These are phyloP conservation scores for Sphaerophoria rueppellii DNA, from an alignment of 2,888 invertebrate species.

Conservation along the genomic window DNA sequence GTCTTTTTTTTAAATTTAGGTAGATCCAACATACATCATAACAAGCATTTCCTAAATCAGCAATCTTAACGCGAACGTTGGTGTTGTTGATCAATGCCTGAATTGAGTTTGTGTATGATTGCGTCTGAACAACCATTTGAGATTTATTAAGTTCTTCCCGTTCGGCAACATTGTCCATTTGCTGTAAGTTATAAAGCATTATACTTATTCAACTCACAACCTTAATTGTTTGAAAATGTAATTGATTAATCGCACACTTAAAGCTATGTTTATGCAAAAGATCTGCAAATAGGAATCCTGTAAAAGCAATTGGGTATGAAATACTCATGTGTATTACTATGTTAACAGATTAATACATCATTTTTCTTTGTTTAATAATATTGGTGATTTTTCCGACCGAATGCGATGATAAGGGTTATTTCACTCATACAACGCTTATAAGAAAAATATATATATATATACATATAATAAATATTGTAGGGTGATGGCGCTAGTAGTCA, in stretches of 20 bases:
- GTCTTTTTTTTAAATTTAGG: not conserved
- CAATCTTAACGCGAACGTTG: conserved; percentile 89
- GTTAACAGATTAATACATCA: too few species aligned
- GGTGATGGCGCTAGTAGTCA: too few species aligned
- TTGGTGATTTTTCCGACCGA: too few species aligned
- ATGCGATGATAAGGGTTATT: too few species aligned
- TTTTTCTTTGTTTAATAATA: too few species aligned
- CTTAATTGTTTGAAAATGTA: not conserved
- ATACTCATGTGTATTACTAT: too few species aligned
- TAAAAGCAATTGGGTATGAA: too few species aligned
- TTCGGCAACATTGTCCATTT: conserved; percentile 46
- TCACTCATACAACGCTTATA: too few species aligned
- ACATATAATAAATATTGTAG: too few species aligned
- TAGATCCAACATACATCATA: conserved; percentile 84
- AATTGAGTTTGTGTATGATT: conserved; percentile 81
- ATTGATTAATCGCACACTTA: not conserved
- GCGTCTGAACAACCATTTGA: conserved; percentile 80
- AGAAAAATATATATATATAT: too few species aligned
- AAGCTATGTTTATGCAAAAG: not conserved
- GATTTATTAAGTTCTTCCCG: conserved; percentile 72
- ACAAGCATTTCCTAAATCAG: conserved; percentile 93
- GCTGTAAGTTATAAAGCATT: conserved; percentile 18
- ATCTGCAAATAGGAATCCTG: too few species aligned
- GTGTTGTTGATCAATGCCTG: conserved; percentile 81
- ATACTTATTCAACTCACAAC: not conserved